These are phyloP conservation scores for Tortricodes alternella DNA, from an alignment of 2,888 invertebrate species.

Conservation along the genomic window DNA sequence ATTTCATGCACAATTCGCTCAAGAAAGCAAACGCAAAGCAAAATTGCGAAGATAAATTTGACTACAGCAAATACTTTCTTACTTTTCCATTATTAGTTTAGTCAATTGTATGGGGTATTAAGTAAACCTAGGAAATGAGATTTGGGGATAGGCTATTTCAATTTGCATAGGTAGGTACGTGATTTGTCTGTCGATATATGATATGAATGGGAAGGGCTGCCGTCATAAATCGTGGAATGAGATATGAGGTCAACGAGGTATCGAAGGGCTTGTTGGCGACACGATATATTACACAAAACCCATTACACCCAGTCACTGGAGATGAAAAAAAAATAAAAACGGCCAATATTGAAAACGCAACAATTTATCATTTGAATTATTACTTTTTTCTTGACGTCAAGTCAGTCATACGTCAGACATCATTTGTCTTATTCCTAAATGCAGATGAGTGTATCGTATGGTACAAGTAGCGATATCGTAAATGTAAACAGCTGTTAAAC, in stretches of 20 bases:
- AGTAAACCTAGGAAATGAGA: conserved; percentile 9
- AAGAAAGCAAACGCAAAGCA: not conserved
- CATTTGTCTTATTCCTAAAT: too few relatives aligned
- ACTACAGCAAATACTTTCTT: conserved; percentile 17
- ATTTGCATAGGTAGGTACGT: conserved; percentile 24
- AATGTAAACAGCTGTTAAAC: conserved; percentile 1
- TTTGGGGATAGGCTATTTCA: conserved; percentile 2
- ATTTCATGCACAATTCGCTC: conserved; percentile 11
- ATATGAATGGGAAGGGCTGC: conserved; percentile 9
- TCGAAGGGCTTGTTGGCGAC: not conserved
- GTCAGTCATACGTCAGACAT: too few relatives aligned
- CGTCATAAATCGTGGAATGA: conserved; percentile 12
- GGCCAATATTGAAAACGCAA: conserved; percentile 4
- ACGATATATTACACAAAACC: conserved; percentile 2
- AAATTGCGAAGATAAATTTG: conserved; percentile 6
- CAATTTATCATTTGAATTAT: too few relatives aligned
- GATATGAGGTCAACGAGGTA: conserved; percentile 10
- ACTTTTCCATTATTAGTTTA: conserved; percentile 21
- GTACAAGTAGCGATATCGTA: not conserved
- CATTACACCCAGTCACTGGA: not conserved
- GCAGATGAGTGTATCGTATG: too few relatives aligned
- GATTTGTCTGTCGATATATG: conserved; percentile 13
- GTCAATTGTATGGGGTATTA: conserved; percentile 2
- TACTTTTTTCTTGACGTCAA: too few relatives aligned
- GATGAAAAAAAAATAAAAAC: not conserved